Conservation (phyloP, 2,888 invertebrate genomes). For the Acleris laterana region DNA sequence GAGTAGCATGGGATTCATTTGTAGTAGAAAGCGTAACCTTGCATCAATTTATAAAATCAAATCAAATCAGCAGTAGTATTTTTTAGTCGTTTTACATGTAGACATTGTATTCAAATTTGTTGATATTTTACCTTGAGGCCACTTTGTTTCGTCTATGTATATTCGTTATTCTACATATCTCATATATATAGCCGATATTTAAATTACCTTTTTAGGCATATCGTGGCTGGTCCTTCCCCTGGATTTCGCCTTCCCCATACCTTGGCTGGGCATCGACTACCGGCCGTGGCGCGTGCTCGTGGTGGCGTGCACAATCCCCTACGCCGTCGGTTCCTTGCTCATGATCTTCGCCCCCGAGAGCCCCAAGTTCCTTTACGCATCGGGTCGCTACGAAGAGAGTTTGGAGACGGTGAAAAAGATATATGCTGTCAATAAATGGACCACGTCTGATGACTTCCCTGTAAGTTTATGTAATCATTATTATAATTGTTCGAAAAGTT, state of each 20-base stretch:
- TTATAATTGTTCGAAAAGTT: too few species aligned
- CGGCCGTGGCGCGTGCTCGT: constrained; percentile 91
- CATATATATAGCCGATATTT: too few species aligned
- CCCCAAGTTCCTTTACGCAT: constrained; percentile 89
- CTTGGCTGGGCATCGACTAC: constrained; percentile 81
- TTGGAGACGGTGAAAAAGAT: constrained; percentile 73
- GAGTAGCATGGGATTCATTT: not conserved
- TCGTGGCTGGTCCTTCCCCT: constrained; percentile 88
- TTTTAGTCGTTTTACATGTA: too few species aligned
- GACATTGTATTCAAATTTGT: too few species aligned
- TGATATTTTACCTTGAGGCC: too few species aligned
- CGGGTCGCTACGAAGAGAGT: constrained; percentile 84
- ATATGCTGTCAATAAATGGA: constrained; percentile 64
- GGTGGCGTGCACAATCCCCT: constrained; percentile 86
- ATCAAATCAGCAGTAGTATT: too few species aligned
- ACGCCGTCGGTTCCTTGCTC: constrained; percentile 84
- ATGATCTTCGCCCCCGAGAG: constrained; percentile 89
- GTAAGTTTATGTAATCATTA: constrained; percentile 44
- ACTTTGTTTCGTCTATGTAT: too few species aligned
- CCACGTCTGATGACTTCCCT: constrained; percentile 60
- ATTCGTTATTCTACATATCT: too few species aligned
- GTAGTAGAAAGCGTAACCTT: too few species aligned
- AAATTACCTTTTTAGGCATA: constrained; percentile 73
- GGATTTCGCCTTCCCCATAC: constrained; percentile 71
- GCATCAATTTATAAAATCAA: too few species aligned